Base-by-base conservation (phyloP, 2,113 vertebrate species). In the Carassius carassius region DNA sequence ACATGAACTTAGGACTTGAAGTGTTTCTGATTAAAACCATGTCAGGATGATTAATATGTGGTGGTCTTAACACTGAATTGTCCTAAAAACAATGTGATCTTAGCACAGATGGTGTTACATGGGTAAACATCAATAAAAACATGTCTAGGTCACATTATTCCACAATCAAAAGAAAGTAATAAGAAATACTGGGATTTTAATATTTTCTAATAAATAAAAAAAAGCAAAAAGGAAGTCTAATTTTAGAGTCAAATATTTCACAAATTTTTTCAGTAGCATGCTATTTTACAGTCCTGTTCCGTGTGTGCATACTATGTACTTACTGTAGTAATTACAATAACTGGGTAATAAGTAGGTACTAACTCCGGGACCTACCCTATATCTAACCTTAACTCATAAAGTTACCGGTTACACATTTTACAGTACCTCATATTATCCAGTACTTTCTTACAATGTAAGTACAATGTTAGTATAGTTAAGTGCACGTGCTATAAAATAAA, bases 11-110 rank as follows among this genome's bases (percentile, higher is more conserved):
- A 32, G 23, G 19, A 51, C 62, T 81, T 6, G n/a, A 16, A 41
- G 63, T 32, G 19, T 54, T n/a, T 51, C 5, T 13, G 63, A 72
- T 72, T 82, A 19, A 56, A 58, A 78, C 32, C 25, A 3, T 58
- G 76, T 37, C 49, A 60, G 12, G 17, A 60, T 78, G 54, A 60
- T 78, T 56, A 37, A 78, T 78, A 32, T 54, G 44, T 49, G 67
- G 32, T 70, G 67, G 32, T 70, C 9, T 16, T 37, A 3, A 58
- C 17, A 58, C 19, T 21, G 56, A 58, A 21, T 69, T 69, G 67
- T 21, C 17, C 7, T 9, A 19, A 56, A 32, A 35, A 19, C 29
- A 37, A 69, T 19, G 8, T 69, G 19, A 2, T 17, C 54, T 56
- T 7, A 58, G 56, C 6, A 8, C 21, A 58, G 56, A 58, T 58